phyloP scores from a whole-genome alignment of 2,113 vertebrate species.

The Gymnobelideus leadbeateri region DNA sequence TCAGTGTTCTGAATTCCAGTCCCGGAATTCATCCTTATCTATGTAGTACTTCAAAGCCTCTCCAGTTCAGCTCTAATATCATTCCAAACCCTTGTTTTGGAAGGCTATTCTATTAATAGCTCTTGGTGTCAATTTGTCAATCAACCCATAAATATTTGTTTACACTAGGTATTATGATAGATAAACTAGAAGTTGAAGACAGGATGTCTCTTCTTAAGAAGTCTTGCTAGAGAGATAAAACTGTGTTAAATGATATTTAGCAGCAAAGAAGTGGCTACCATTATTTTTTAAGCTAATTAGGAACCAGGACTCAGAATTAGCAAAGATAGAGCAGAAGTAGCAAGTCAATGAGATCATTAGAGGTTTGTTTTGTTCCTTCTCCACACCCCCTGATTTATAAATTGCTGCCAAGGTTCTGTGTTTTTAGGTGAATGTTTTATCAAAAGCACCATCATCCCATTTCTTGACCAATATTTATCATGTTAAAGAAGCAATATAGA shows the following conservation, averaged over 20 bases:
- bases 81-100: background rate
- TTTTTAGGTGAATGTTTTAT: slow-evolving; percentile 34
- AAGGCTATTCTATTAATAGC: background rate
- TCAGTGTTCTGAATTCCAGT: background rate
- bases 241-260: background rate
- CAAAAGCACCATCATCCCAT: slow-evolving; percentile 35
- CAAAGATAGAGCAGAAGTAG: background rate
- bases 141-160: background rate
- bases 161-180: background rate
- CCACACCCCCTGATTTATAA: slow-evolving; percentile 42
- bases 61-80: background rate
- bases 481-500: slow-evolving; percentile 61
- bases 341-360: slow-evolving; percentile 20
- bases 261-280: background rate
- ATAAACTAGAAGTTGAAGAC: background rate
- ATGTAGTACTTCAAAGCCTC: background rate
- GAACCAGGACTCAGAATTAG: background rate
- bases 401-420: slow-evolving; percentile 15
- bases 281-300: background rate
- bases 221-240: background rate
- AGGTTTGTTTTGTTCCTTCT: slow-evolving; percentile 42
- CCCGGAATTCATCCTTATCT: background rate
- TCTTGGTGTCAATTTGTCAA: background rate
- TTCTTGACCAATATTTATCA: slow-evolving; percentile 49
- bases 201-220: background rate